Evolutionary conservation across 2,113 vertebrate genomes (phyloP), one percentile per base, ranked within the genome.

Genomic region (Grus americana): DNA sequence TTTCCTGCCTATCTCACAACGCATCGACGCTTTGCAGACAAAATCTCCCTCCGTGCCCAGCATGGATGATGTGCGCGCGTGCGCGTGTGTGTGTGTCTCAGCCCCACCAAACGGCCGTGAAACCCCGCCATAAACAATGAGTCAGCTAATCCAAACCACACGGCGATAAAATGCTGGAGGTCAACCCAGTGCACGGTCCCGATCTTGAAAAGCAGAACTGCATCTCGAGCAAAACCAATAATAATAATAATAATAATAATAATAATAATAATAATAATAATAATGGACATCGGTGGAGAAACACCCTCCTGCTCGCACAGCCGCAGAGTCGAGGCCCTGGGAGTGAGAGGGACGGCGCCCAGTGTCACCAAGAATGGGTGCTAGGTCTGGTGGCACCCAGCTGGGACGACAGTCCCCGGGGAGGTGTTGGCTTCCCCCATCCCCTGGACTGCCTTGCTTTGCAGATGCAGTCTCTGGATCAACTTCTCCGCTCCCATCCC

Each of bases 221-320:
- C 62, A 59, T 59, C 94, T 79, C 55, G 2, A 82, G 59, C 46
- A 79, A 74, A 68, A 12, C 32, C 47, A 63, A 0, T 0, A 0
- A 34, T 0, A 5, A n/a, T 5, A 18, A 12, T 0, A 5, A n/a
- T 5, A 18, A 30, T 38, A 36, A 36, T 36, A 63, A 0, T 0
- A 0, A 34, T 0, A 5, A 36, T 36, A 63, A 0, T 0, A 0
- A 34, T 0, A 5, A n/a, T 5, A 18, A 12, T 0, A 5, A n/a
- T 5, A 18, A 30, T 38, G 8, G 20, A 5, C 34, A 6, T 6
- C 0, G 2, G 8, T 2, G 27, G 30, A 86, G 84, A 79, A 70
- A n/a, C 36, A 21, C 36, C 58, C 32, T 62, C 27, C n/a, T 0
- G 15, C 32, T 23, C 1, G 1, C 3, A 6, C 13, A 29, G 47